Conservation (phyloP, 2,113 vertebrate species). For the Podiceps cristatus region DNA sequence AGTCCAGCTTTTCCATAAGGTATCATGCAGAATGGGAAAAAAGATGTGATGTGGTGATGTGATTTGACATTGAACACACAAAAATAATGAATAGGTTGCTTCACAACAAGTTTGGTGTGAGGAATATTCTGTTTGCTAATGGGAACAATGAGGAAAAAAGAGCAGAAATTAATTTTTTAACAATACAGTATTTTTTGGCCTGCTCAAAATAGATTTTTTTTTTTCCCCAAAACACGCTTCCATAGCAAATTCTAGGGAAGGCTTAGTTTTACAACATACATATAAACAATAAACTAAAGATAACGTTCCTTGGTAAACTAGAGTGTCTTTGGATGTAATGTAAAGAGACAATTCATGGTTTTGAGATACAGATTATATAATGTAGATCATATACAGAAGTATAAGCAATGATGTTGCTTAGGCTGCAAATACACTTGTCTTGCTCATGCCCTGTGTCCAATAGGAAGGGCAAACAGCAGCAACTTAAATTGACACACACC, state of each 20-base stretch:
- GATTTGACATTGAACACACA: not conserved
- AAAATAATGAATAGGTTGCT: not conserved
- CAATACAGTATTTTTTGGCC: not conserved
- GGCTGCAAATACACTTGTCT: not conserved
- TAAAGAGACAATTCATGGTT: not conserved
- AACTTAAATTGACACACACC: fast-evolving
- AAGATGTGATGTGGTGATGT: not conserved
- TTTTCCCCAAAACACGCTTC: not conserved
- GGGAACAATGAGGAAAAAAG: not conserved
- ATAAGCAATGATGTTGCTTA: not conserved
- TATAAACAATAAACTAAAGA: not conserved
- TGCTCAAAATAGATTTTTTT: not conserved
- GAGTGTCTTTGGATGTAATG: not conserved
- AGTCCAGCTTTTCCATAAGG: not conserved
- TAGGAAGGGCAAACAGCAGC: not conserved
- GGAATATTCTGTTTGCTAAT: not conserved
- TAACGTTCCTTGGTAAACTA: not conserved
- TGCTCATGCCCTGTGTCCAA: not conserved
- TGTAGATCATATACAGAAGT: fast-evolving
- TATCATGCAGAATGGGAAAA: not conserved
- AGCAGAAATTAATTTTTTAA: not conserved
- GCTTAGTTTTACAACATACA: not conserved
- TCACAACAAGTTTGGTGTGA: not conserved
- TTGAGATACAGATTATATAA: not conserved
- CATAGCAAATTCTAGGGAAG: not conserved